Base-by-base conservation (phyloP, 1,140 invertebrate genomes). In the Orius laevigatus region DNA sequence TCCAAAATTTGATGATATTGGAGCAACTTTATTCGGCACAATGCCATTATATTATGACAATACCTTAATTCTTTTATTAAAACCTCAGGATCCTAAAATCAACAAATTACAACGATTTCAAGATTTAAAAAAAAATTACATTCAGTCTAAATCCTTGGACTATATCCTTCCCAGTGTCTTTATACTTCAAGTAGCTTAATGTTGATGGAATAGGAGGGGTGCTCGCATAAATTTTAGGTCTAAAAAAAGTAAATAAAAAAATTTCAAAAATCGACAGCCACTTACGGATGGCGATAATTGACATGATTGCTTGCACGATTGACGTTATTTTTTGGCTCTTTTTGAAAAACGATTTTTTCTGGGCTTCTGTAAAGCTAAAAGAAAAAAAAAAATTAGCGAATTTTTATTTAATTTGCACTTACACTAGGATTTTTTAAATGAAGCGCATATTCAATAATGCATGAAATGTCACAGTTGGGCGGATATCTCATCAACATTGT, bases 401-500 rank as follows among this genome's bases (percentile, higher is more conserved):
- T 25, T 25, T 25, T 25, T 25, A 25, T 25, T 25, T 25, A 4
- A 25, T 25, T 3, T 25, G 25, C 25, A 25, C 42, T 50, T 51
- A 58, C 54, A 16, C 65, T 55, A 10, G 75, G 76, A 54, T 75
- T 69, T 54, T 70, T 62, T 51, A 81, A 66, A 58, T 75, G 70
- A 0, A 78, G 60, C 1, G 76, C 75, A 56, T 76, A 69, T 36
- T 75, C 66, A 43, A 81, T 70, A 51, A 81, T 74, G 53, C 70
- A 66, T 47, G 72, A 67, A 1, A 79, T 68, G 59, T 81, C 79
- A 5, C 68, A 64, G 34, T 73, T 67, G 9, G 64, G 66, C 9
- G 79, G 79, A 63, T 77, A 81, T 42, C 71, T 65, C 79, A 81
- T 81, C 12, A 82, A 60, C 54, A 69, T 67, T 10, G 67, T 72